Evolutionary conservation across 2,888 invertebrate species (phyloP).

Genomic region (Agrotis puta): DNA sequence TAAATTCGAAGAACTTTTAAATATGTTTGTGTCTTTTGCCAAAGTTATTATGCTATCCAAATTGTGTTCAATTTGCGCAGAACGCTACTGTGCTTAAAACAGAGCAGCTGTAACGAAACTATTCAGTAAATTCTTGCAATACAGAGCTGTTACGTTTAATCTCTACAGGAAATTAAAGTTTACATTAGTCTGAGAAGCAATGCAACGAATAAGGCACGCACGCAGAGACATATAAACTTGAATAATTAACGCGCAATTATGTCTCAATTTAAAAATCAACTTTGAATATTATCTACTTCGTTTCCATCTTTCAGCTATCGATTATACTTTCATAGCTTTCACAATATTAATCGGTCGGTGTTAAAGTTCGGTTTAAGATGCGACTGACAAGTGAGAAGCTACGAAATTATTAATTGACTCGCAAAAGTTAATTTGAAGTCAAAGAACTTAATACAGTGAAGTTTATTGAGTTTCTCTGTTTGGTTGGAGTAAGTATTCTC

Average conservation of each 20-base stretch:
- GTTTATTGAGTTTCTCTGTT: conserved; percentile 23
- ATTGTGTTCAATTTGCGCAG: conserved; percentile 28
- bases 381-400: conserved; percentile 29
- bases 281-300: not conserved
- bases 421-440: conserved; percentile 34
- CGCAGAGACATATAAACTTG: not conserved
- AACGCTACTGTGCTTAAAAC: conserved; percentile 21
- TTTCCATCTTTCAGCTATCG: not conserved
- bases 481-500: conserved; percentile 3
- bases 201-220: not conserved
- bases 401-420: conserved; percentile 36
- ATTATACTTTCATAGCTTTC: not conserved
- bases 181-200: conserved; percentile 21
- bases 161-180: conserved; percentile 45
- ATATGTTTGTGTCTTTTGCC: not conserved
- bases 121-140: conserved; percentile 32
- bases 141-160: conserved; percentile 19
- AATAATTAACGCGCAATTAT: not conserved
- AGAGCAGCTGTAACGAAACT: conserved; percentile 9
- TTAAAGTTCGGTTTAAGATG: conserved; percentile 25
- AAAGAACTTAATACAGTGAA: conserved; percentile 33
- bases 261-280: not conserved
- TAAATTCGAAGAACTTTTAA: conserved; percentile 17
- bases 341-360: conserved; percentile 3
- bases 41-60: conserved; percentile 4